Evolutionary conservation across 2,113 vertebrate species (phyloP), one percentile per base, ranked within the genome.

Genomic region (Gymnobelideus leadbeateri): DNA sequence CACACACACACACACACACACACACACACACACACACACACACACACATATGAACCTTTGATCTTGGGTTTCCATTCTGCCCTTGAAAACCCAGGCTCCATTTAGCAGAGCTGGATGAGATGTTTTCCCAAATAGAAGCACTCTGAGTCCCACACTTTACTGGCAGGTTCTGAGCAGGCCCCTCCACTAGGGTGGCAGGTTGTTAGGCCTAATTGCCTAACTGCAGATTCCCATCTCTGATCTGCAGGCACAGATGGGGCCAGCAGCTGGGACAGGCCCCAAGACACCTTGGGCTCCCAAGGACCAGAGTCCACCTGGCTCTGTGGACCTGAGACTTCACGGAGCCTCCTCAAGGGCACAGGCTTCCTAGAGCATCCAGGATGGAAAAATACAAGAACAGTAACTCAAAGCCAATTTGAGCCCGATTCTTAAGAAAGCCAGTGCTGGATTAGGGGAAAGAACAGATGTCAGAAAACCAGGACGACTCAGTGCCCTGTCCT

Each of bases 341-440:
- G 95, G 94, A 92, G 19, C 96, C 47, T 95, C 52, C 95, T 95
- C 91, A 93, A 96, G 95, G 95, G 92, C 90, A 89, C 93, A 95
- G 96, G 54, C 93, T 49, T 55, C 55, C 46, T 53, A 47, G 68
- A 37, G 92, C 90, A 93, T 97, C 95, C 92, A 89, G 93, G 89
- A 97, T 91, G 97, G 96, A 98, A 98, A 98, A 97, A 61, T 95
- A 97, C 96, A 96, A 94, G 93, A 94, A 84, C 43, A 84, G 31
- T 12, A 37, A 68, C 89, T 50, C 91, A n/a, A 53, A 95, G 97
- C 96, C 96, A 96, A 91, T 37, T 51, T 28, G 26, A 84, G 55
- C 92, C 92, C 94, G 47, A 43, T 61, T 93, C 92, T 90, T 91
- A 49, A 91, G 91, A 96, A 51, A 92, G 16, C 19, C n/a, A 43